A percentile compares a stretch with the other conserved stretches of the same genome.
Conservation (phyloP, 2,888 invertebrate genomes). For the Microctonus hyperodae region DNA sequence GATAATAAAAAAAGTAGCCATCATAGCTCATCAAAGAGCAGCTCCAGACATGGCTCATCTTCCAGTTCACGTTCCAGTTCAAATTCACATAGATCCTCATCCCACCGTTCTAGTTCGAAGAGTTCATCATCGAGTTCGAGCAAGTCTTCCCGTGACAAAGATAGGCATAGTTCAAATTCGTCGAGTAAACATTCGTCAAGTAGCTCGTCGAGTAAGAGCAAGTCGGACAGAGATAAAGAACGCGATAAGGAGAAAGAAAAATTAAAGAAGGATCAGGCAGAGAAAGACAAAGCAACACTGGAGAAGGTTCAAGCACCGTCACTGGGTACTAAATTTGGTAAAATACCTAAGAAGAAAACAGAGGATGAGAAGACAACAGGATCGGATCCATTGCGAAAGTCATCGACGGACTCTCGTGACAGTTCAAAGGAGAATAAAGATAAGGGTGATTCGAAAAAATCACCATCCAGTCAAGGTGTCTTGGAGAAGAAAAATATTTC, state of each 20-base stretch:
- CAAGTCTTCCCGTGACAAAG: constrained; percentile 56
- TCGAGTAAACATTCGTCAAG: constrained; percentile 27
- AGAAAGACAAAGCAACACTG: constrained; percentile 74
- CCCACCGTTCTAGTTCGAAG: constrained; percentile 53
- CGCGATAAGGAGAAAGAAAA: constrained; percentile 65
- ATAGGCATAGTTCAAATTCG: constrained; percentile 49
- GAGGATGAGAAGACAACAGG: constrained; percentile 60
- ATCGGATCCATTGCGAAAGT: constrained; percentile 44
- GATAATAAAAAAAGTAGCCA: constrained; percentile 58
- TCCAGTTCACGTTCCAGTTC: constrained; percentile 53
- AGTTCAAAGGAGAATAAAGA: constrained; percentile 58
- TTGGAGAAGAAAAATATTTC: constrained; percentile 75
- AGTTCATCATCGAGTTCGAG: constrained; percentile 43
- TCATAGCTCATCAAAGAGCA: constrained; percentile 62
- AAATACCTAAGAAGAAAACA: constrained; percentile 77
- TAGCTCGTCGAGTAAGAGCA: constrained; percentile 48
- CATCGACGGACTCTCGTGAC: constrained; percentile 57
- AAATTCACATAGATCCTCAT: constrained; percentile 32
- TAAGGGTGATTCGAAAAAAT: constrained; percentile 60
- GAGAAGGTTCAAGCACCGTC: constrained; percentile 74
- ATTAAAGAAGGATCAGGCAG: constrained; percentile 65
- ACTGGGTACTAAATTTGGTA: constrained; percentile 74
- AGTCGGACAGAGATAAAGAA: constrained; percentile 59
- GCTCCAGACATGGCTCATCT: constrained; percentile 50
- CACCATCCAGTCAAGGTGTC: constrained; percentile 42